A percentile compares a stretch with the other conserved stretches of the same genome.
Evolutionary conservation across 2,888 invertebrate genomes (phyloP).

Genomic region (Oligia latruncula): DNA sequence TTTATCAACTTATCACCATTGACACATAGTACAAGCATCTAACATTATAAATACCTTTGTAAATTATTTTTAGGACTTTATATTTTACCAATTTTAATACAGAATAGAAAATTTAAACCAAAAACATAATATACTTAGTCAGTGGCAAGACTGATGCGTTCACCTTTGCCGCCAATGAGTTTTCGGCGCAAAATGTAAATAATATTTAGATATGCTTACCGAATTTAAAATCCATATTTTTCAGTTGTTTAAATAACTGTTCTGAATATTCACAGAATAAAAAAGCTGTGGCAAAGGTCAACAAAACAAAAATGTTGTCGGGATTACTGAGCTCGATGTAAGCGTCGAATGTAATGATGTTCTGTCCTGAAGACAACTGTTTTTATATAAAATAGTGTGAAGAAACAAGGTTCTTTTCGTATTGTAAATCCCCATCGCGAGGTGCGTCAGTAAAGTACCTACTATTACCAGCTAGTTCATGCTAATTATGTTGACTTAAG

Average conservation of each 20-base stretch:
- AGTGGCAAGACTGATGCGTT: neutral
- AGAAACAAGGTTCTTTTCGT: slow-evolving; percentile 42
- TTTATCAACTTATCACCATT: neutral
- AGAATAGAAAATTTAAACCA: no score
- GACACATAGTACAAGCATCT: neutral
- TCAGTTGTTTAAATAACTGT: slow-evolving; percentile 5
- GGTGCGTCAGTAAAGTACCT: slow-evolving; percentile 49
- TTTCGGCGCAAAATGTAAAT: neutral
- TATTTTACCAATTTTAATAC: no score
- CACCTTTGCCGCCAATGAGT: neutral
- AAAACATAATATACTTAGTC: no score
- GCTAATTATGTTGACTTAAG: slow-evolving; percentile 44
- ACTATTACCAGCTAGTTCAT: slow-evolving; percentile 21
- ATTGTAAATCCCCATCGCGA: slow-evolving; percentile 59
- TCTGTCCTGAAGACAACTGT: slow-evolving; percentile 22
- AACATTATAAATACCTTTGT: neutral
- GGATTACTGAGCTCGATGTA: slow-evolving; percentile 36
- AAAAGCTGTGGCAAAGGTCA: slow-evolving; percentile 16
- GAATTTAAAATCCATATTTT: slow-evolving; percentile 61
- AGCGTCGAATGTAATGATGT: slow-evolving; percentile 48
- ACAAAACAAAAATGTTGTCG: neutral
- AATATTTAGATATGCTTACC: slow-evolving; percentile 39
- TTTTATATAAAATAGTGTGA: slow-evolving; percentile 59
- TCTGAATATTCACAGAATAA: slow-evolving; percentile 17
- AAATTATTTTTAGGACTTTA: neutral